Evolutionary conservation across 2,888 invertebrate genomes (phyloP).

Genomic region (Melanargia galathea): DNA sequence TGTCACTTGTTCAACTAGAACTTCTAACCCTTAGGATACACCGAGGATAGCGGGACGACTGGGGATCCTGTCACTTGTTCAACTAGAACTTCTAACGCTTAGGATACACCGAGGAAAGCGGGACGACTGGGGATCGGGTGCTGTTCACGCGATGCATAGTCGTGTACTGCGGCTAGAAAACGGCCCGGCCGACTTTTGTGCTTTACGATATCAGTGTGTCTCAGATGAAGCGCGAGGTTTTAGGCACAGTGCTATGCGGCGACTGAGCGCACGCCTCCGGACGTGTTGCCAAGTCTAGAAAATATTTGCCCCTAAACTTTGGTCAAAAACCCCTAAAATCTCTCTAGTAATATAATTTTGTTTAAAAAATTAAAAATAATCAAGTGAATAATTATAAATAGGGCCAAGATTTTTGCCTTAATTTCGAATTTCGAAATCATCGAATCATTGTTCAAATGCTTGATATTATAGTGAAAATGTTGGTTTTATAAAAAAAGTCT

Average conservation of each 20-base stretch:
- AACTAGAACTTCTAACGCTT: conserved; percentile 31
- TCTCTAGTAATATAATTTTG: too few species aligned
- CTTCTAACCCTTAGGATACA: conserved; percentile 37
- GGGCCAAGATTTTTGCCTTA: too few species aligned
- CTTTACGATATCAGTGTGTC: conserved; percentile 34
- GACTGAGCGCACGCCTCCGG: conserved; percentile 57
- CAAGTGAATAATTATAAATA: too few species aligned
- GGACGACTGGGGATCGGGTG: conserved; percentile 31
- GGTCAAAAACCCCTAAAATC: too few species aligned
- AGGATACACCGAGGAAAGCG: conserved; percentile 30
- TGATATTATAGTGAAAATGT: too few species aligned
- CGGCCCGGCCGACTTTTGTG: conserved; percentile 49
- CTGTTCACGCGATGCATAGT: conserved; percentile 57
- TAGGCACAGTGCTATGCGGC: conserved; percentile 64
- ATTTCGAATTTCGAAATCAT: too few species aligned
- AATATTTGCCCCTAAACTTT: too few species aligned
- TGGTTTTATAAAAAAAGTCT: too few species aligned
- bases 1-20: conserved; percentile 48
- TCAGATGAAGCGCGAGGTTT: conserved; percentile 58
- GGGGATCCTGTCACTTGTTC: conserved; percentile 57
- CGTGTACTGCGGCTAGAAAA: conserved; percentile 50
- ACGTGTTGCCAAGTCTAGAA: too few species aligned
- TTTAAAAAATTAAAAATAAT: too few species aligned
- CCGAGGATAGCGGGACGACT: too few species aligned
- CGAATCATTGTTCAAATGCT: too few species aligned